Percentiles rank a stretch among this genome's conserved stretches.
These are phyloP conservation scores for Colistium nudipinnis DNA, from an alignment of 2,113 vertebrate species.

Conservation along the genomic window DNA sequence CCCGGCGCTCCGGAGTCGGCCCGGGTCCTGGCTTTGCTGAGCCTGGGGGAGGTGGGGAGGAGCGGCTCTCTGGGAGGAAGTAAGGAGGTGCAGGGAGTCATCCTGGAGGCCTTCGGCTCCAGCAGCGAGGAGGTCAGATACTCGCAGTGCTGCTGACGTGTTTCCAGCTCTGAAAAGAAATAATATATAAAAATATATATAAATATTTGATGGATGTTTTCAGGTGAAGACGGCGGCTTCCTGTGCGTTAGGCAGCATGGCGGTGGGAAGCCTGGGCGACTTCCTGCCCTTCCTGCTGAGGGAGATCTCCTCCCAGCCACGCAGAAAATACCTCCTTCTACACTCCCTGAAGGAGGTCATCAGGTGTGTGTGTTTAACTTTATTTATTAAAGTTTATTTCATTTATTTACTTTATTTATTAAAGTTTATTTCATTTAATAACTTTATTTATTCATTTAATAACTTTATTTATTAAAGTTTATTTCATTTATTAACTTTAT, in stretches of 20 bases:
- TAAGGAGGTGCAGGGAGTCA: constrained; percentile 87
- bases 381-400: no score
- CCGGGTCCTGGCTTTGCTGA: constrained; percentile 88
- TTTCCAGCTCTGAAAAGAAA: background rate
- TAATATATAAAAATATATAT: no score
- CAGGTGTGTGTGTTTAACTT: constrained; percentile 56
- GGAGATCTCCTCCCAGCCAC: constrained; percentile 88
- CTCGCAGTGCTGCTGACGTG: background rate
- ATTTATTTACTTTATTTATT: background rate
- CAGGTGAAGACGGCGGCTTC: constrained; percentile 89
- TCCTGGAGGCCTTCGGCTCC: constrained; percentile 89
- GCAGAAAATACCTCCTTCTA: constrained; percentile 90
- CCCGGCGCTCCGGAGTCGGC: constrained; percentile 80
- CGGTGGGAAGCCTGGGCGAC: constrained; percentile 86
- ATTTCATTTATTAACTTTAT: background rate
- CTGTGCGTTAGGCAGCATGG: constrained; percentile 88
- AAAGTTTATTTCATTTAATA: no score
- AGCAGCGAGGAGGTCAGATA: constrained; percentile 83
- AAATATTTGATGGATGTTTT: background rate
- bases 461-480: background rate
- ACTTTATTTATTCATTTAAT: background rate
- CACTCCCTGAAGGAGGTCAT: constrained; percentile 93
- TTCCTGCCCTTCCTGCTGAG: constrained; percentile 91
- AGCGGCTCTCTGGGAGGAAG: constrained; percentile 84
- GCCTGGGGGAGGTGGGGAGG: constrained; percentile 91